Evolutionary conservation across 2,113 vertebrate species (phyloP), one percentile per base, ranked within the genome.

Genomic region (Nothocercus julius): DNA sequence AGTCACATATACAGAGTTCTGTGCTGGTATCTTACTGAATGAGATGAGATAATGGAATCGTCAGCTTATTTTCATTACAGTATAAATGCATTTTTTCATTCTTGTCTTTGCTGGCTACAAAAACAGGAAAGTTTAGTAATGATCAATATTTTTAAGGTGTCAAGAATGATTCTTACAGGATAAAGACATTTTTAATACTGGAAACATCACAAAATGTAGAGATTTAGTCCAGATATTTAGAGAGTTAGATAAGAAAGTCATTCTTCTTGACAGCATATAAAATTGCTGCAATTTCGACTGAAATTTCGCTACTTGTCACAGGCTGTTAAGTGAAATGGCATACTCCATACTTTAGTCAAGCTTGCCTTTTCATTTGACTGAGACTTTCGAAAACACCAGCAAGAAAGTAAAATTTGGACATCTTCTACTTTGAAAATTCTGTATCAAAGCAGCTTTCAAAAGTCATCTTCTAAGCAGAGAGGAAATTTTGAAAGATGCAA

Each of bases 211-310:
- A 82, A 24, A 74, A 69, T 24, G 45, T 79, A 44, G 36, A 64
- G 83, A 21, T 9, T 62, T 42, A 42, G 12, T 8, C 12, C 12
- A 42, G 12, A 42, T 42, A 42, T 42, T 42, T 42, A 42, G 40
- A 42, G 40, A 42, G 12, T 28, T 40, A 32, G 24, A 92, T 54
- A 63, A 51, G 10, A 21, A 61, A 93, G 32, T 34, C 22, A 2
- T 85, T 28, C 32, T 85, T 85, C 58, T 82, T 93, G 83, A 90
- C 64, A 70, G 54, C 0, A 0, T 47, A 47, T 36, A 30, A 66
- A 47, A 61, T 66, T 76, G 54, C 79, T 70, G 58, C 44, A 62
- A 3, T 59, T 94, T 82, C 87, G 79, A 69, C 44, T 84, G 17
- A 47, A 78, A 53, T 90, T 40, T 76, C 61, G 75, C 64, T 64